These are phyloP conservation scores for Cotesia chilonis DNA, from an alignment of 1,140 invertebrate genomes.

Conservation along the genomic window DNA sequence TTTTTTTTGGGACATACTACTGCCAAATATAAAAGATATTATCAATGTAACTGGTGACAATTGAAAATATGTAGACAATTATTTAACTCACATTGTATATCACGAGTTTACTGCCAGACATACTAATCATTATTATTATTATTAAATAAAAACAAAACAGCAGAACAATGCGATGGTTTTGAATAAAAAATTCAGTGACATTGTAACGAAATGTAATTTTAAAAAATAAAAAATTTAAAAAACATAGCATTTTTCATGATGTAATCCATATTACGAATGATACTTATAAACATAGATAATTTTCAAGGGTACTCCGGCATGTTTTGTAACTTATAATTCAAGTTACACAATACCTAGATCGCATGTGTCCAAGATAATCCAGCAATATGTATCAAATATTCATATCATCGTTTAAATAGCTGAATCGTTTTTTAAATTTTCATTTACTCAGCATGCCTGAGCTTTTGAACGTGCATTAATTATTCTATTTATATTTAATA, in stretches of 20 bases:
- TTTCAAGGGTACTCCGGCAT: constrained; percentile 28
- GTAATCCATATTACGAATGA: constrained; percentile 22
- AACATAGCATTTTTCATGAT: constrained; percentile 19
- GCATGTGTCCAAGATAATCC: constrained; percentile 18
- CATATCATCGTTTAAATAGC: too few relatives aligned
- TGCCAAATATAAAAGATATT: constrained; percentile 29
- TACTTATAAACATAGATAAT: constrained; percentile 32
- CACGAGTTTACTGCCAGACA: too few relatives aligned
- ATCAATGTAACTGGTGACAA: constrained; percentile 7
- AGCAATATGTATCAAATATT: constrained; percentile 10
- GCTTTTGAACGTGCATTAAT: too few relatives aligned
- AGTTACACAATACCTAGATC: constrained; percentile 30
- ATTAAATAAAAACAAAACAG: too few relatives aligned
- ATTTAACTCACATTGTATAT: too few relatives aligned
- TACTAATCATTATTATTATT: too few relatives aligned
- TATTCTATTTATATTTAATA: too few relatives aligned
- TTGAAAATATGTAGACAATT: not conserved
- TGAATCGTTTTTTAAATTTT: too few relatives aligned
- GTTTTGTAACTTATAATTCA: constrained; percentile 34
- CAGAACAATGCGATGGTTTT: too few relatives aligned
- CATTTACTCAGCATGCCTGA: too few relatives aligned
- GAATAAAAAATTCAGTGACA: not conserved
- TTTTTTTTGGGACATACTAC: not conserved
- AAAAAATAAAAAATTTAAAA: constrained; percentile 22
- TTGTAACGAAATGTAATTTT: not conserved